Conservation (phyloP, 2,113 vertebrate genomes). For the Ibidorhyncha struthersii region DNA sequence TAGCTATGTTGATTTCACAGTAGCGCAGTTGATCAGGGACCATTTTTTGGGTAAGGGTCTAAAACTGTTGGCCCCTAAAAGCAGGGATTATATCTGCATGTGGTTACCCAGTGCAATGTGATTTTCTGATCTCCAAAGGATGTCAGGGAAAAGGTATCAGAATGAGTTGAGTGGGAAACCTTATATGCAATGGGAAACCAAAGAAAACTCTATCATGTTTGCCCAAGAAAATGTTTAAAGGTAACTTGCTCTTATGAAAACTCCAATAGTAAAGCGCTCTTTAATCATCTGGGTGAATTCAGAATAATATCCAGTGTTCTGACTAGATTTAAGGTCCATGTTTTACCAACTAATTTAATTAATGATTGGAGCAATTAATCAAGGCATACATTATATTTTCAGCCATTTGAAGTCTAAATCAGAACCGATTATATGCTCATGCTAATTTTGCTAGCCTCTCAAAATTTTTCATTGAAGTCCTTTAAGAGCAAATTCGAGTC, state of each 20-base stretch:
- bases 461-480: background rate
- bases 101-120: background rate
- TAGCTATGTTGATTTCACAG: background rate
- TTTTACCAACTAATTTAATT: background rate
- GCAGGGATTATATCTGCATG: background rate
- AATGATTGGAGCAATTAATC: background rate
- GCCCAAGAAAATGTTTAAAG: background rate
- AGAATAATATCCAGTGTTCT: background rate
- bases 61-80: background rate
- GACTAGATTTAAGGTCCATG: background rate
- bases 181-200: background rate
- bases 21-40: background rate
- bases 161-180: background rate
- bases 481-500: background rate
- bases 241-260: background rate
- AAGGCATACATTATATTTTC: background rate
- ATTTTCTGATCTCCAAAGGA: background rate
- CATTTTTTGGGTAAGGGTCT: background rate
- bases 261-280: background rate
- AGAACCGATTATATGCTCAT: background rate
- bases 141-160: background rate
- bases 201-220: background rate
- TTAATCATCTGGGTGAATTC: background rate
- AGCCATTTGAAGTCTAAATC: background rate
- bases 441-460: background rate